Conservation (phyloP, 2,113 vertebrate genomes). For the Platichthys stellatus region DNA sequence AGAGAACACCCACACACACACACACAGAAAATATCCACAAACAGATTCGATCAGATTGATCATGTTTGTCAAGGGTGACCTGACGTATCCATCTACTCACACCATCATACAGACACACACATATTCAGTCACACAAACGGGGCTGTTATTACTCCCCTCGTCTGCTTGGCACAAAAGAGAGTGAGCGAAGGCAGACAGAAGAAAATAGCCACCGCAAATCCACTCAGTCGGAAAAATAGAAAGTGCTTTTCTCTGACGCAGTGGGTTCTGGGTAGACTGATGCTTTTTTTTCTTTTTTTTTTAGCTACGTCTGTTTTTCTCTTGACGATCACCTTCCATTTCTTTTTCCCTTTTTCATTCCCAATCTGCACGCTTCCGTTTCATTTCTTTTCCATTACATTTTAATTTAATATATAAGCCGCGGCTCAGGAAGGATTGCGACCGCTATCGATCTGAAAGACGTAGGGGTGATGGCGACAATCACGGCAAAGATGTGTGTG, state of each 20-base stretch:
- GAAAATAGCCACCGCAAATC: conserved; percentile 57
- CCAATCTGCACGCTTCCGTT: conserved; percentile 32
- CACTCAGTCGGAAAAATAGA: conserved; percentile 64
- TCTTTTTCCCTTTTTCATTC: neutral
- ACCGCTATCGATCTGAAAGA: conserved; percentile 3
- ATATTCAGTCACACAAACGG: conserved; percentile 9
- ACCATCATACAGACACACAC: conserved; percentile 6
- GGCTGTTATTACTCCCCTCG: conserved; percentile 24
- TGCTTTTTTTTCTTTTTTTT: conserved; percentile 4
- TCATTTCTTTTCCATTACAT: conserved; percentile 44
- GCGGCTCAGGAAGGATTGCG: conserved; percentile 27
- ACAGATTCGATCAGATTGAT: conserved; percentile 33
- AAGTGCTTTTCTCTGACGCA: conserved; percentile 47
- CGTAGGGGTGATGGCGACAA: too few species aligned
- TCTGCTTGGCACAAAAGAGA: conserved; percentile 44
- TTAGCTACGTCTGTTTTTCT: neutral
- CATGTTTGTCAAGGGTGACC: conserved; percentile 50
- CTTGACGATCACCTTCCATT: neutral
- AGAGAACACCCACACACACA: neutral
- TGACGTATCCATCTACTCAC: conserved; percentile 18
- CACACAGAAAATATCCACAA: conserved; percentile 21
- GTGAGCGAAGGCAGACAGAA: conserved; percentile 33
- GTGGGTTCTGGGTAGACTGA: conserved; percentile 51
- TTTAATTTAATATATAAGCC: conserved; percentile 46
- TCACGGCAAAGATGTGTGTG: neutral